Evolutionary conservation across 2,113 vertebrate species (phyloP).

Genomic region (Xyliphius kryptos): DNA sequence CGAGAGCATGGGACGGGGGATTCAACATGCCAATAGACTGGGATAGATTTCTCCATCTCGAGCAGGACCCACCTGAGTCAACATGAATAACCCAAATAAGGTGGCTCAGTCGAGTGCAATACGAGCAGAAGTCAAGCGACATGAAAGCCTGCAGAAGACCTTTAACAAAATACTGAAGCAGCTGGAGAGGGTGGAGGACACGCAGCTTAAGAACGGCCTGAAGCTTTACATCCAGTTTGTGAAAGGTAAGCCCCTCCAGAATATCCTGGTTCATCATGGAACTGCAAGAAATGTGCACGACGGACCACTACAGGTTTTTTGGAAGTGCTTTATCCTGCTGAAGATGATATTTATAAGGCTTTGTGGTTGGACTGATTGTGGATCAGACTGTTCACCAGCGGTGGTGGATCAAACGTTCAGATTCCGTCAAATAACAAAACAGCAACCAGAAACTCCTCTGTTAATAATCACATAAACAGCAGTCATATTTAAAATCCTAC

Average conservation of each 20-base stretch:
- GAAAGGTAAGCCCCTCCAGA: slow-evolving; percentile 68
- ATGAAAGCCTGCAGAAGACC: slow-evolving; percentile 61
- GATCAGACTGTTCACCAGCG: too few species aligned
- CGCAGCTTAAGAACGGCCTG: slow-evolving; percentile 60
- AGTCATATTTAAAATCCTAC: too few species aligned
- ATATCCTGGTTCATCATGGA: too few species aligned
- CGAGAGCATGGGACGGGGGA: slow-evolving; percentile 24
- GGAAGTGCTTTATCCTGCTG: too few species aligned
- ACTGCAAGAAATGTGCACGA: too few species aligned
- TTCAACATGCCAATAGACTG: slow-evolving; percentile 54
- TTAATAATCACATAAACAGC: too few species aligned
- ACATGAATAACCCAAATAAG: slow-evolving; percentile 65
- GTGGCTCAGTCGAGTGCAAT: slow-evolving; percentile 62
- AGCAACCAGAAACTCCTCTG: too few species aligned
- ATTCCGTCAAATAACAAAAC: too few species aligned
- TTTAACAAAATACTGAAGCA: slow-evolving; percentile 62
- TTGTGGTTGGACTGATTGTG: too few species aligned
- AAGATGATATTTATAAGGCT: too few species aligned
- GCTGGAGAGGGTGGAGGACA: slow-evolving; percentile 63
- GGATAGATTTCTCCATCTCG: slow-evolving; percentile 27
- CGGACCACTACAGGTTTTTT: too few species aligned
- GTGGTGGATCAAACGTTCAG: too few species aligned
- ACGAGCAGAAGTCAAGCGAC: slow-evolving; percentile 67
- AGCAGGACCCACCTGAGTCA: slow-evolving; percentile 45
- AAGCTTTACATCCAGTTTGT: slow-evolving; percentile 63